phyloP scores from a whole-genome alignment of 2,888 invertebrate genomes.

The Limenitis camilla region DNA sequence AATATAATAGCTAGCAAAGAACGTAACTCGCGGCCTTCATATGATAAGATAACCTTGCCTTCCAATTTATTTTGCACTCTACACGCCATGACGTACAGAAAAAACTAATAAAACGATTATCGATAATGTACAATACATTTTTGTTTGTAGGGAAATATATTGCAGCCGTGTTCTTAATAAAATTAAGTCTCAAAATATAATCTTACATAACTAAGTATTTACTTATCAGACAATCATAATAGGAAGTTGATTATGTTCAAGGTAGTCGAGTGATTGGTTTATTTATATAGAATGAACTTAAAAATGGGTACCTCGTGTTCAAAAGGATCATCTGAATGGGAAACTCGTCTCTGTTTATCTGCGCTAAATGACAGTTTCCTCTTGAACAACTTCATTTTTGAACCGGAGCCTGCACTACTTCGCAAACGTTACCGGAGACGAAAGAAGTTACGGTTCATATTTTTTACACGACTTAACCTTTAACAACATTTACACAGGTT shows the following conservation, averaged over 20 bases:
- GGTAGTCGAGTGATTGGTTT: no score
- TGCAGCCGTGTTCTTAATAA: background rate
- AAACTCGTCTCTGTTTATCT: slow-evolving; percentile 69
- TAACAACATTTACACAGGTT: slow-evolving; percentile 3
- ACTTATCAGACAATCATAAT: no score
- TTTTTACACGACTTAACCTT: slow-evolving; percentile 25
- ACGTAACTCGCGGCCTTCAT: slow-evolving; percentile 39
- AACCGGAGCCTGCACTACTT: slow-evolving; percentile 33
- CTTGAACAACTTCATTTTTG: slow-evolving; percentile 69
- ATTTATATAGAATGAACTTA: background rate
- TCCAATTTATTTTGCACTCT: slow-evolving; percentile 62
- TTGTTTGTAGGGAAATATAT: background rate
- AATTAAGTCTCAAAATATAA: background rate
- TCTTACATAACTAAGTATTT: no score
- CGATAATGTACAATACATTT: slow-evolving; percentile 25
- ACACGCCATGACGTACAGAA: slow-evolving; percentile 32
- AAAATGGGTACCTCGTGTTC: slow-evolving; percentile 58
- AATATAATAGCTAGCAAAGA: slow-evolving; percentile 13
- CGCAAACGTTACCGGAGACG: slow-evolving; percentile 35
- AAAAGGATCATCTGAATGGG: slow-evolving; percentile 63
- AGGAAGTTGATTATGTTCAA: no score
- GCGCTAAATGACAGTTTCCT: slow-evolving; percentile 67
- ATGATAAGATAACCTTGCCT: slow-evolving; percentile 74
- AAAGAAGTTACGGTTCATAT: slow-evolving; percentile 39
- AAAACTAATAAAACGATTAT: slow-evolving; percentile 46